phyloP scores from a whole-genome alignment of 2,888 invertebrate genomes.

The Tridacna crocea region DNA sequence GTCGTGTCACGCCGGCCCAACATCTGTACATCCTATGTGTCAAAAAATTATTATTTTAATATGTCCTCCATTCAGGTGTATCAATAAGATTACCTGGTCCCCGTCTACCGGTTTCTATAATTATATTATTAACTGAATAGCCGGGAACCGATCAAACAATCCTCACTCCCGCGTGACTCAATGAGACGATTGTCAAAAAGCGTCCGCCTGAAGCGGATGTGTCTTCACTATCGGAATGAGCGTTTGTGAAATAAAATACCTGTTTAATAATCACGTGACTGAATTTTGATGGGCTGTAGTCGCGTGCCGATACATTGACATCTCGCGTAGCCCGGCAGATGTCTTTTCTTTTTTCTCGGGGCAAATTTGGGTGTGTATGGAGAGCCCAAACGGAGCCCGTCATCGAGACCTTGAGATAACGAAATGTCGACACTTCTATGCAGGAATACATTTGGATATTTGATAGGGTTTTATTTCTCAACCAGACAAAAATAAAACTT shows the following conservation, averaged over 20 bases:
- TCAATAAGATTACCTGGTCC: not conserved
- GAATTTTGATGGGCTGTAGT: slow-evolving; percentile 35
- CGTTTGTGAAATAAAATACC: slow-evolving; percentile 29
- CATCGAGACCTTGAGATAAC: too few relatives aligned
- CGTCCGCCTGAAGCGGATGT: slow-evolving; percentile 29
- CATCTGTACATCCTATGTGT: slow-evolving; percentile 51
- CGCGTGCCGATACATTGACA: slow-evolving; percentile 64
- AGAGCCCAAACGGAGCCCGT: not conserved
- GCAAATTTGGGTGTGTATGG: not conserved
- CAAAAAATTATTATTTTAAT: slow-evolving; percentile 58
- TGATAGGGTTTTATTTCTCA: too few relatives aligned
- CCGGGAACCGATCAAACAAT: not conserved
- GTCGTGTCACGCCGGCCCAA: slow-evolving; percentile 39
- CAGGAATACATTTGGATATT: too few relatives aligned
- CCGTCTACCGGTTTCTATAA: not conserved
- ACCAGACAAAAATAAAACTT: too few relatives aligned
- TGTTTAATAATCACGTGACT: slow-evolving; percentile 12
- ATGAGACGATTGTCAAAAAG: slow-evolving; percentile 14
- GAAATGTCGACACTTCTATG: too few relatives aligned
- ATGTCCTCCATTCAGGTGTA: slow-evolving; percentile 33
- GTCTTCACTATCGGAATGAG: slow-evolving; percentile 23
- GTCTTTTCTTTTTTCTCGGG: slow-evolving; percentile 8
- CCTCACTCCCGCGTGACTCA: slow-evolving; percentile 21
- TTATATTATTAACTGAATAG: not conserved
- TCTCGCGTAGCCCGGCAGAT: slow-evolving; percentile 54